Base-by-base conservation (phyloP, 2,113 vertebrate species). In the Osmerus eperlanus region DNA sequence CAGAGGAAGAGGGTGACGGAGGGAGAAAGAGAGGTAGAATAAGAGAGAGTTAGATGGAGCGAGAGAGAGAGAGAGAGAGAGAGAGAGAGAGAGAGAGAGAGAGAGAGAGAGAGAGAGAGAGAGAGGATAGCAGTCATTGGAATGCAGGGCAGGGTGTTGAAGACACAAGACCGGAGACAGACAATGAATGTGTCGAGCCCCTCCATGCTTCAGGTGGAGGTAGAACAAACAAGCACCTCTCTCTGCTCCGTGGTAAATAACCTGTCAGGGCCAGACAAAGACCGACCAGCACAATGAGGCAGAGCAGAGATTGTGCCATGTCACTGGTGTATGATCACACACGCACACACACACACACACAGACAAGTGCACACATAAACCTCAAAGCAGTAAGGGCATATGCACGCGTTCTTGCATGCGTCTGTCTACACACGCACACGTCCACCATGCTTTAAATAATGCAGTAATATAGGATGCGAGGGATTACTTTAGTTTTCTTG, bases 81-180 rank as follows among this genome's bases (percentile, higher is more conserved):
- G 54, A 32, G 18, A 52, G 52, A 61, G 36, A 41, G 32, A 16
- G n/a, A 51, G 32, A 15, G 13, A 47, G 2, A 25, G 56, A 36
- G 14, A 28, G 36, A 47, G 3, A 14, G 58, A 51, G 69, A 29
- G 29, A n/a, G 69, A 14, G 59, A 3, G 58, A 51, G 68, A 15
- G 55, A 70, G 77, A 73, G 75, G 80, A 80, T 80, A 73, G 53
- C 73, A 86, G 75, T 88, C 79, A 88, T 89, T 87, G 77, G 73
- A 77, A 90, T 89, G 86, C 88, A 88, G 83, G 80, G 83, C 82
- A 84, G 88, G 76, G 68, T 81, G 81, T 63, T 83, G 86, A 83
- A 82, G 85, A 79, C 85, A 84, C 79, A 81, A 58, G 54, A 60
- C 29, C 51, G 64, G 64, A 67, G 1, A 63, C 79, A 83, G 75